Conservation (phyloP, 2,797 vertebrate species). For the Synaphobranchus kaupii region DNA sequence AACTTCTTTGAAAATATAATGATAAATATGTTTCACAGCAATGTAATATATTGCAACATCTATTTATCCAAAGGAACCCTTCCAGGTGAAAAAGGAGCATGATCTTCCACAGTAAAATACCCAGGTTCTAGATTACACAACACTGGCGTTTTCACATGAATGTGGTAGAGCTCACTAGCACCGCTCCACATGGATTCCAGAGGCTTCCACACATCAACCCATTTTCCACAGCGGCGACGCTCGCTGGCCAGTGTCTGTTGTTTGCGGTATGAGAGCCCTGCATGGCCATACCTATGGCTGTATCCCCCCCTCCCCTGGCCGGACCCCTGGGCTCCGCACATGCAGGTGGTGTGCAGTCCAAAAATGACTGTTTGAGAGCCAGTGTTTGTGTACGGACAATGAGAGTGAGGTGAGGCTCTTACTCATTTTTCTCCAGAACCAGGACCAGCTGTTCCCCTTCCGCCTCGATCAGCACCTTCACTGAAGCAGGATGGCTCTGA, state of each 20-base stretch:
- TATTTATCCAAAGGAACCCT: background rate
- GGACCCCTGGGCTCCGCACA: conserved; percentile 18
- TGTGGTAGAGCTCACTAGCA: conserved; percentile 44
- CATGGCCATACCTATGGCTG: no score
- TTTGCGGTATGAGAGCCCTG: no score
- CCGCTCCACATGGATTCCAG: conserved; percentile 50
- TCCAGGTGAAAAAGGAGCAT: background rate
- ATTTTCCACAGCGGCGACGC: conserved; percentile 44
- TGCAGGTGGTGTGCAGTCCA: conserved; percentile 58
- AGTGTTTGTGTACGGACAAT: conserved; percentile 32
- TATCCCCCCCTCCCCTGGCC: no score
- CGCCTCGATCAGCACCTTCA: conserved; percentile 78
- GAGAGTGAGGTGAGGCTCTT: conserved; percentile 60
- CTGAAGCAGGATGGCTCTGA: conserved; percentile 80
- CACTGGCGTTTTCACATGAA: background rate
- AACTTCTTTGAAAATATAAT: no score
- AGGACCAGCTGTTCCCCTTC: conserved; percentile 80
- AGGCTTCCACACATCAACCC: conserved; percentile 39
- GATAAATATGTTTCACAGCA: no score
- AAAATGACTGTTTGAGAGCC: conserved; percentile 16
- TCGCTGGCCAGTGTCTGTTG: no score
- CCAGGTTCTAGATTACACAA: background rate
- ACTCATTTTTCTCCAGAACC: conserved; percentile 89
- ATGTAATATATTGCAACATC: no score
- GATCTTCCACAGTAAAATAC: background rate